These are phyloP conservation scores for Eupithecia insigniata DNA, from an alignment of 2,888 invertebrate species.

Conservation along the genomic window DNA sequence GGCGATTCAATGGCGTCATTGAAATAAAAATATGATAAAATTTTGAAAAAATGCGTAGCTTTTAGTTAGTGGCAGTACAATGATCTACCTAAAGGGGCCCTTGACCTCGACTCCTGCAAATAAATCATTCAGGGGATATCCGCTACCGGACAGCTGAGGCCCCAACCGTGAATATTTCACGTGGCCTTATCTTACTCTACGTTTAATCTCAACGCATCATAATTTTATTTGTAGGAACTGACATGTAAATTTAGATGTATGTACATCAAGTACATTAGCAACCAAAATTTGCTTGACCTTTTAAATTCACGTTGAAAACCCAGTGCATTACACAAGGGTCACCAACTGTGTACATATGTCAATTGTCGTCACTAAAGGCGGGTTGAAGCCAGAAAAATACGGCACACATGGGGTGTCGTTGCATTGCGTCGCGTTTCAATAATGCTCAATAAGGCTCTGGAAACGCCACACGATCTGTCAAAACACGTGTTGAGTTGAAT, in stretches of 20 bases:
- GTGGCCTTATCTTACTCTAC: constrained; percentile 52
- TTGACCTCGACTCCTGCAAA: constrained; percentile 48
- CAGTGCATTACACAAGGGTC: too few species aligned
- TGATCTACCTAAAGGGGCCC: constrained; percentile 23
- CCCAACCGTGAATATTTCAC: constrained; percentile 73
- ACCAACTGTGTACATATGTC: too few species aligned
- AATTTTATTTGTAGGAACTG: neutral
- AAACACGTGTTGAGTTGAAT: too few species aligned
- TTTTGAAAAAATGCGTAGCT: neutral
- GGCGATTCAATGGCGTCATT: neutral
- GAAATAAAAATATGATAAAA: neutral
- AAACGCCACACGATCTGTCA: too few species aligned
- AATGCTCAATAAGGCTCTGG: too few species aligned
- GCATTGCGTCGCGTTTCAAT: too few species aligned
- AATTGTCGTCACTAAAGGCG: too few species aligned
- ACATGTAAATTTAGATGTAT: neutral
- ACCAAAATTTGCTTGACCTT: too few species aligned
- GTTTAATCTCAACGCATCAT: constrained; percentile 67
- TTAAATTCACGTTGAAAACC: too few species aligned
- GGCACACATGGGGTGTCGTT: too few species aligned
- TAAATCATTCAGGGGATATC: constrained; percentile 66
- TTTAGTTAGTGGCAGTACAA: neutral
- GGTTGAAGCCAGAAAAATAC: too few species aligned
- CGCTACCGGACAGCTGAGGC: constrained; percentile 56
- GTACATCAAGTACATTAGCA: too few species aligned